These are phyloP conservation scores for Nicator chloris DNA, from an alignment of 2,113 vertebrate genomes.

Conservation along the genomic window DNA sequence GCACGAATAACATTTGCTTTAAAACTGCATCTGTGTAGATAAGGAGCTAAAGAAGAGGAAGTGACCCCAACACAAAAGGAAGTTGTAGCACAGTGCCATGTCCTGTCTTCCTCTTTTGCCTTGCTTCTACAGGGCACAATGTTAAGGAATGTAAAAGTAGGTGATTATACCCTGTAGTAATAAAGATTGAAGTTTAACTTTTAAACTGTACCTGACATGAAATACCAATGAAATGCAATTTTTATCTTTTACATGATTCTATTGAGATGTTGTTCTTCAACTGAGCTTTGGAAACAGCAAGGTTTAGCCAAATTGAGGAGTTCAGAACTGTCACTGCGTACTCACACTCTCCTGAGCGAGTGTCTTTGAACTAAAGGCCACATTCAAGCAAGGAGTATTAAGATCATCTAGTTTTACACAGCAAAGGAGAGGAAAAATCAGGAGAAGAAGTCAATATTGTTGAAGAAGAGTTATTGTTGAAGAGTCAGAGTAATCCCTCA, in stretches of 20 bases:
- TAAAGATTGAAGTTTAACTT: neutral
- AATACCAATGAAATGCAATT: neutral
- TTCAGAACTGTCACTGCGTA: neutral
- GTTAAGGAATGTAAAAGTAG: neutral
- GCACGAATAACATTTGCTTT: neutral
- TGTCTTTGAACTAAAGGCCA: neutral
- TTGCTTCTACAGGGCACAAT: neutral
- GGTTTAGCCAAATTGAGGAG: neutral
- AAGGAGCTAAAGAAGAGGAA: neutral
- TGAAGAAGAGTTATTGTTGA: too few relatives aligned
- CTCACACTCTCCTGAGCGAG: neutral
- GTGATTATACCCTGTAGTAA: neutral
- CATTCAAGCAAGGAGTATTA: neutral
- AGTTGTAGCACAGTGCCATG: neutral
- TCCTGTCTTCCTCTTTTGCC: neutral
- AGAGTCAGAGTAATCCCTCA: constrained; percentile 2
- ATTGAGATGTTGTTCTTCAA: neutral
- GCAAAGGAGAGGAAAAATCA: neutral
- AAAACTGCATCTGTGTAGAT: neutral
- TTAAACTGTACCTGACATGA: neutral
- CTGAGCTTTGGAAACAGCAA: neutral
- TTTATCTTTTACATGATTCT: neutral
- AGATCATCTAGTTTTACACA: neutral
- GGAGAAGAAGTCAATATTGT: neutral
- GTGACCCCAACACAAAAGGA: neutral